Evolutionary conservation across 2,888 invertebrate species (phyloP).

Genomic region (Andrena fulva): DNA sequence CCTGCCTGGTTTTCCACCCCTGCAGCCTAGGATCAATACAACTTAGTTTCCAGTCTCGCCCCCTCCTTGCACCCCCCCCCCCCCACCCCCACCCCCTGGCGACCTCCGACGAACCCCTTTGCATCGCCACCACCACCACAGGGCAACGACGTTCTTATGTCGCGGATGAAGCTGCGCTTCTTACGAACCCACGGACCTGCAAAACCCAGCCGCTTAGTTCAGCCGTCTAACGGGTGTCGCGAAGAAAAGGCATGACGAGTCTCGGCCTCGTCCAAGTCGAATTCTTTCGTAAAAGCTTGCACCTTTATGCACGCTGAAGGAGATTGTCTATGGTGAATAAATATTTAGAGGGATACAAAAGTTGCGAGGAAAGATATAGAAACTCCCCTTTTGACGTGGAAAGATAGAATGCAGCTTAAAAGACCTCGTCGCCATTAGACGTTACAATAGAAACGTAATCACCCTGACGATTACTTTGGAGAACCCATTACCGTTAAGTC

Average conservation of each 20-base stretch:
- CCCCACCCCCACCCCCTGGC: slow-evolving; percentile 27
- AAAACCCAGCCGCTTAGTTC: slow-evolving; percentile 66
- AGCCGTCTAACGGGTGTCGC: slow-evolving; percentile 66
- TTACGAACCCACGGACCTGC: slow-evolving; percentile 69
- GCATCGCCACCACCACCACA: slow-evolving; percentile 72
- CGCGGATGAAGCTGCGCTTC: slow-evolving; percentile 77
- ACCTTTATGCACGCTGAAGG: neutral
- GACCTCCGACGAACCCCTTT: slow-evolving; percentile 70
- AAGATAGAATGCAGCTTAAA: too few species aligned
- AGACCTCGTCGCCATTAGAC: too few species aligned
- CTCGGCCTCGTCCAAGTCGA: neutral
- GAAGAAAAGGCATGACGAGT: slow-evolving; percentile 12
- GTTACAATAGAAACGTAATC: too few species aligned
- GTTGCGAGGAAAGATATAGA: neutral
- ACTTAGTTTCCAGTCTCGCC: slow-evolving; percentile 83
- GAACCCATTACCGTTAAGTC: too few species aligned
- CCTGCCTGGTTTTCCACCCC: slow-evolving; percentile 84
- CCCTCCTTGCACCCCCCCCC: slow-evolving; percentile 64
- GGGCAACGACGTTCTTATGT: slow-evolving; percentile 82
- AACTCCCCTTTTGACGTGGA: too few species aligned
- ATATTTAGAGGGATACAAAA: neutral
- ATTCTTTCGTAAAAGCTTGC: neutral
- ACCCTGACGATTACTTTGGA: too few species aligned
- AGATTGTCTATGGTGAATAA: too few species aligned
- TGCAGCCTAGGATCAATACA: slow-evolving; percentile 84